A percentile compares a stretch with the other conserved stretches of the same genome.
Conservation (phyloP, 2,797 vertebrate genomes). For the Hirundo rustica region DNA sequence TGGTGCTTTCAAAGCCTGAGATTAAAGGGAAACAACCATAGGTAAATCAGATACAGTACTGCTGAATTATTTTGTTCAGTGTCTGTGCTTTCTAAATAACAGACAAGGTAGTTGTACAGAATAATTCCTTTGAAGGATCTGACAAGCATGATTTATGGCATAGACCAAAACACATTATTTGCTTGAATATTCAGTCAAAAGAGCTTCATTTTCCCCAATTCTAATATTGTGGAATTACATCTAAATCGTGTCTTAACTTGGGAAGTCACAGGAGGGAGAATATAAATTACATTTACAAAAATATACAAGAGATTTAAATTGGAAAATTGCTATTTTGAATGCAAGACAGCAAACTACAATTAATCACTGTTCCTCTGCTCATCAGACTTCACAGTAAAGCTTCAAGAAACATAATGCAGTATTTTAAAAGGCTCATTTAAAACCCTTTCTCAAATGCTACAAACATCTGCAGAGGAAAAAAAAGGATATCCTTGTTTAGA, state of each 20-base stretch:
- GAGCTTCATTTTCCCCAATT: constrained; percentile 66
- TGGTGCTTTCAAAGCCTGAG: constrained; percentile 70
- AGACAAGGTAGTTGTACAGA: constrained; percentile 71
- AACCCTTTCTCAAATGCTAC: constrained; percentile 38
- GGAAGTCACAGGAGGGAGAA: constrained; percentile 59
- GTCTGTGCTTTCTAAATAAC: constrained; percentile 73
- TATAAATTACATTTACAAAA: constrained; percentile 73
- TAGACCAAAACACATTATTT: constrained; percentile 68
- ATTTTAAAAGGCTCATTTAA: constrained; percentile 43
- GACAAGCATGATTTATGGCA: constrained; percentile 78
- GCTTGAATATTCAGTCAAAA: constrained; percentile 68
- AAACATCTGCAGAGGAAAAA: not conserved
- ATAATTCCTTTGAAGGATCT: constrained; percentile 71
- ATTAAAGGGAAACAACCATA: constrained; percentile 68
- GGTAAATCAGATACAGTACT: constrained; percentile 68
- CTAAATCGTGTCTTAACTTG: constrained; percentile 69
- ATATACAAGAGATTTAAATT: constrained; percentile 70
- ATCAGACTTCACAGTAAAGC: constrained; percentile 54
- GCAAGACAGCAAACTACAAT: constrained; percentile 71
- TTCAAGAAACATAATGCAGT: constrained; percentile 47
- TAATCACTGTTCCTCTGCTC: constrained; percentile 69
- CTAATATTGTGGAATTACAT: constrained; percentile 73
- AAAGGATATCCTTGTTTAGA: not conserved
- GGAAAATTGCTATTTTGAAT: constrained; percentile 78
- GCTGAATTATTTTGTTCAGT: constrained; percentile 69